Evolutionary conservation across 2,113 vertebrate genomes (phyloP), one percentile per base, ranked within the genome.

Genomic region (Melanocharis versteri): DNA sequence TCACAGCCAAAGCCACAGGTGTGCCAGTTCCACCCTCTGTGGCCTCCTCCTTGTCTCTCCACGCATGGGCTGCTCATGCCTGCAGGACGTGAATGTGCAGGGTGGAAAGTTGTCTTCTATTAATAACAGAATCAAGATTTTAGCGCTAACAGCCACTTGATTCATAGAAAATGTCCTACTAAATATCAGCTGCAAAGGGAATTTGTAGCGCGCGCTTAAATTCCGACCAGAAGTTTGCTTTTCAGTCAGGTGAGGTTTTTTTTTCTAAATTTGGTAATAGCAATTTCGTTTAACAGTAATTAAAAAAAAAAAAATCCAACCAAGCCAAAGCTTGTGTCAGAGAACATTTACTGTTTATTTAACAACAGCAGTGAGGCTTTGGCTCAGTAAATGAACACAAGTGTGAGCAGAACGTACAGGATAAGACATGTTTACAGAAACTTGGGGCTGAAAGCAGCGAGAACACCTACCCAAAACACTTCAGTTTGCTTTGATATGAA

Each of bases 361-460:
- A 87, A 83, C 45, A 94, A 54, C 80, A 94, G 53, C 75, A 72
- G 42, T 35, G 75, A 90, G 79, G 78, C 45, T 76, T 48, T 62
- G 85, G 58, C 60, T 85, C 45, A 27, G 89, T 39, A 76, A 79
- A 60, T 50, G 78, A 83, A 57, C 35, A 47, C 78, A 80, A 94
- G 78, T 23, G 35, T 65, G 84, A 94, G 89, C 82, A 96, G 61
- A 89, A 82, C 40, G 37, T 23, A 15, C 93, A 95, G 54, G 87
- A 94, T n/a, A 84, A 96, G 76, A 94, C 91, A 65, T 26, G 73
- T 62, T 92, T 35, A 87, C 53, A 95, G 95, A 84, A 95, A 93
- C 69, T 61, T 37, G 61, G 28, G 70, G 48, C 65, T 89, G 40
- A 76, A 84, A 89, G 54, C 6, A 77, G 47, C 35, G 54, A 95